Base-by-base conservation (phyloP, 2,797 vertebrate species). In the Sparus aurata region DNA sequence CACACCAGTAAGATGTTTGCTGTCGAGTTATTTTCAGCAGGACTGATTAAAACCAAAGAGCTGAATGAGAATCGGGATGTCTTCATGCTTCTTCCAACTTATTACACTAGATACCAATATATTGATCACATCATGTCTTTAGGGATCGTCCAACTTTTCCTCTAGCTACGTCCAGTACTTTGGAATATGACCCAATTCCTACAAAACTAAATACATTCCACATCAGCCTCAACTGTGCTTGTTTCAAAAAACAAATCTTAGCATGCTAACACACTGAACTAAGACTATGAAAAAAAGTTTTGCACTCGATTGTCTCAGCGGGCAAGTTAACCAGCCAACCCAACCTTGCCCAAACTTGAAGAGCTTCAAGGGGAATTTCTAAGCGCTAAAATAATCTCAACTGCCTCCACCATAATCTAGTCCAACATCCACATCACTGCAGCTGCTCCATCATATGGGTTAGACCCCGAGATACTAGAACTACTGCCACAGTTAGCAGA, bases 1-100 rank as follows among this genome's bases (percentile, higher is more conserved):
- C 77, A 77, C 75, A 49, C 76, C 53, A 61, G 43, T 30, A 49
- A 58, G 64, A 72, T 1, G 7, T 38, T 50, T 38, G 58, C 25
- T 25, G 50, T 53, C 23, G 23, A 38, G 62, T 49, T 77, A 20
- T 66, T 53, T 23, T 9, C 59, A 18, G 54, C 17, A 49, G 47
- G 10, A 13, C 4, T 54, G 53, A 25, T 6, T 34, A 27, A 58
- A 22, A 55, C 18, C 25, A 50, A 12, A 8, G 41, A 49, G 5
- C 46, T 65, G 23, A 3, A 17, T 18, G 20, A 13, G 52, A 23
- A 23, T 22, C 3, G 5, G n/a, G n/a, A n/a, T n/a, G n/a, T 53
- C 11, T 53, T 53, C 52, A 12, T 53, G n/a, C 22, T 54, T 25
- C 9, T 5, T 49, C 16, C 25, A 13, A 54, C 15, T 54, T 25